Conservation (phyloP, 2,113 vertebrate genomes). For the Brienomyrus brachyistius region DNA sequence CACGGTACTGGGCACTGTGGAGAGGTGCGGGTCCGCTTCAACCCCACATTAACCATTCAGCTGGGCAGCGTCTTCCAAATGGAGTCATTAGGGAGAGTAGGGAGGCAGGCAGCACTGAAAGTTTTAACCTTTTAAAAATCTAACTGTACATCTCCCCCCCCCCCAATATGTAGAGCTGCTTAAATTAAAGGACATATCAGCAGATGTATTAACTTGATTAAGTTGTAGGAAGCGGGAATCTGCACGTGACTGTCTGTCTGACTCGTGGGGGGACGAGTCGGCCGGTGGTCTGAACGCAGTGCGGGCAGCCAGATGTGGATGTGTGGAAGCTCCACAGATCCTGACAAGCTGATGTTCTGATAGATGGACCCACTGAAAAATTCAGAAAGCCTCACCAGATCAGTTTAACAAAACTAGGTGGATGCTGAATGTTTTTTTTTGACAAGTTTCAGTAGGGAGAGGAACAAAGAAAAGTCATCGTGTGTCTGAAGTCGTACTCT, state of each 20-base stretch:
- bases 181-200: slow-evolving; percentile 56
- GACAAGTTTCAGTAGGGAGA: slow-evolving; percentile 48
- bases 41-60: slow-evolving; percentile 34
- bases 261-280: slow-evolving; percentile 50
- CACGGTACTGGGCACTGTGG: slow-evolving; percentile 41
- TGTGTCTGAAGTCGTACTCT: slow-evolving; percentile 40
- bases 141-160: slow-evolving; percentile 16
- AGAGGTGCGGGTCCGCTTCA: slow-evolving; percentile 43
- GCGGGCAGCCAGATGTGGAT: slow-evolving; percentile 51
- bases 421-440: slow-evolving; percentile 16
- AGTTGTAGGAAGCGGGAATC: slow-evolving; percentile 51
- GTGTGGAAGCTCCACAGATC: slow-evolving; percentile 20
- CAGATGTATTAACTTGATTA: slow-evolving; percentile 54
- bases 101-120: slow-evolving; percentile 26
- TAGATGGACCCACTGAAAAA: not conserved
- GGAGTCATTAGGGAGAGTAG: slow-evolving; percentile 57
- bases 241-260: slow-evolving; percentile 59
- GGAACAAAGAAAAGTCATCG: slow-evolving; percentile 31
- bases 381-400: not conserved
- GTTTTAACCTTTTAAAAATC: not conserved
- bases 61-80: slow-evolving; percentile 55
- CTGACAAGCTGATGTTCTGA: not conserved
- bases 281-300: not conserved
- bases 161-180: slow-evolving; percentile 44
- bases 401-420: not conserved